A percentile compares a stretch with the other conserved stretches of the same genome.
phyloP scores from a whole-genome alignment of 2,888 invertebrate species.

The Julus scanicus region DNA sequence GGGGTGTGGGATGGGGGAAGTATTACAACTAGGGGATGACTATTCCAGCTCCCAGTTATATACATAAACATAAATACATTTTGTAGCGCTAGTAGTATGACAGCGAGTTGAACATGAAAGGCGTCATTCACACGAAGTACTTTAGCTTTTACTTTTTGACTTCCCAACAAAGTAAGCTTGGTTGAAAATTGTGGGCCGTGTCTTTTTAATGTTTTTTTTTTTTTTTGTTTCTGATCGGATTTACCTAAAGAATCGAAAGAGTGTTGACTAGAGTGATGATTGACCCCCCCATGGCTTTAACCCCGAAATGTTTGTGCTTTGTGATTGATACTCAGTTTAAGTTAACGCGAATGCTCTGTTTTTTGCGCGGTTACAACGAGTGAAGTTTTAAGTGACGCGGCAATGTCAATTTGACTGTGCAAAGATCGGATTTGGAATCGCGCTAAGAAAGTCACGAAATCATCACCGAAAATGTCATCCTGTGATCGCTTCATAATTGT shows the following conservation, averaged over 20 bases:
- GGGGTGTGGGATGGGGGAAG: constrained; percentile 47
- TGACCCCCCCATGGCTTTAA: too few species aligned
- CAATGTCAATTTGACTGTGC: not conserved
- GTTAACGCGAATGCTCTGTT: constrained; percentile 30
- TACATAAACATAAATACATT: constrained; percentile 45
- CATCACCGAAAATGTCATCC: constrained; percentile 41
- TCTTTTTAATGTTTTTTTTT: not conserved
- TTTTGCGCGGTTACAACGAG: constrained; percentile 8
- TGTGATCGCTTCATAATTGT: constrained; percentile 45
- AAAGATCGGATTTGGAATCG: constrained; percentile 16
- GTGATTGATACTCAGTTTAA: constrained; percentile 26
- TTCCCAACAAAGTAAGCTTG: not conserved
- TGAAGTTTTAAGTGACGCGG: not conserved
- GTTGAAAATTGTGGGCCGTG: not conserved
- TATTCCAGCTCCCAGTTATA: constrained; percentile 50
- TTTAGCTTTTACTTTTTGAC: constrained; percentile 44
- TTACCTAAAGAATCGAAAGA: not conserved
- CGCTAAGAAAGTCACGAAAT: not conserved
- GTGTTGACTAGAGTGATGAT: not conserved
- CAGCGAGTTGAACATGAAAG: constrained; percentile 3
- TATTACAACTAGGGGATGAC: constrained; percentile 49
- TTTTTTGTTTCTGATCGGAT: not conserved
- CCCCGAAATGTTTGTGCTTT: not conserved
- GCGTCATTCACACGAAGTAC: constrained; percentile 7
- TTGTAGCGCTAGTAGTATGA: constrained; percentile 45